A percentile compares a stretch with the other conserved stretches of the same genome.
phyloP scores from a whole-genome alignment of 2,888 invertebrate species.

The Rhynchonema sp. region DNA sequence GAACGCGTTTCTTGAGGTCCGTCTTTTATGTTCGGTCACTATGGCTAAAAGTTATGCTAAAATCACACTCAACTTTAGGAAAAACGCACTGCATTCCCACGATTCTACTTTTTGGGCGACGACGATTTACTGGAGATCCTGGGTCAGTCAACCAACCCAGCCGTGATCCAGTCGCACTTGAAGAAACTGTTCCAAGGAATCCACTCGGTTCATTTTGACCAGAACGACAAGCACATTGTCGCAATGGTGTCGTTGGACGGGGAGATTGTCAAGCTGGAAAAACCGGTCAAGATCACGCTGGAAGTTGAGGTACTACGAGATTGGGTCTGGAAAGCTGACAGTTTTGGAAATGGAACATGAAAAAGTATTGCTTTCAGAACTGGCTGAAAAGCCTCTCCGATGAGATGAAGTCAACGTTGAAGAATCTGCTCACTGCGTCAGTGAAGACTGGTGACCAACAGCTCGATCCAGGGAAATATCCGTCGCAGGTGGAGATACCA shows the following conservation, averaged over 20 bases:
- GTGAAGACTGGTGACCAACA: constrained; percentile 30
- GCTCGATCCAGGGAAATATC: constrained; percentile 45
- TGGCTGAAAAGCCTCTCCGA: constrained; percentile 57
- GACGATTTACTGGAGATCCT: constrained; percentile 88
- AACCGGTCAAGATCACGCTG: constrained; percentile 48
- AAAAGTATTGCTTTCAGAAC: constrained; percentile 24
- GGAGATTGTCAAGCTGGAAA: constrained; percentile 48
- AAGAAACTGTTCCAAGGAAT: constrained; percentile 88
- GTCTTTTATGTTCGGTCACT: no score
- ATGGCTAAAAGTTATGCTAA: no score
- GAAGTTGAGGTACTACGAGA: constrained; percentile 59
- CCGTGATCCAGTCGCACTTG: constrained; percentile 69
- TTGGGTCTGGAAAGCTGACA: no score
- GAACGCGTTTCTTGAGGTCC: constrained; percentile 71
- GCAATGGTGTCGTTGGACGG: constrained; percentile 56
- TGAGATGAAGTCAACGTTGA: constrained; percentile 59
- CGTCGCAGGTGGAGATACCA: constrained; percentile 53
- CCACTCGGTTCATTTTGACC: constrained; percentile 48
- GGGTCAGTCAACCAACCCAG: constrained; percentile 70
- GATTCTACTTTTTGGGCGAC: constrained; percentile 90
- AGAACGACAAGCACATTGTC: constrained; percentile 39
- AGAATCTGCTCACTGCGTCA: constrained; percentile 45
- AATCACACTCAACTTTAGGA: no score
- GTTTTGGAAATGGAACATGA: no score
- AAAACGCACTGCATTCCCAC: constrained; percentile 74